A percentile compares a stretch with the other conserved stretches of the same genome.
Evolutionary conservation across 1,140 invertebrate species (phyloP).

Genomic region (Heliconius himera): DNA sequence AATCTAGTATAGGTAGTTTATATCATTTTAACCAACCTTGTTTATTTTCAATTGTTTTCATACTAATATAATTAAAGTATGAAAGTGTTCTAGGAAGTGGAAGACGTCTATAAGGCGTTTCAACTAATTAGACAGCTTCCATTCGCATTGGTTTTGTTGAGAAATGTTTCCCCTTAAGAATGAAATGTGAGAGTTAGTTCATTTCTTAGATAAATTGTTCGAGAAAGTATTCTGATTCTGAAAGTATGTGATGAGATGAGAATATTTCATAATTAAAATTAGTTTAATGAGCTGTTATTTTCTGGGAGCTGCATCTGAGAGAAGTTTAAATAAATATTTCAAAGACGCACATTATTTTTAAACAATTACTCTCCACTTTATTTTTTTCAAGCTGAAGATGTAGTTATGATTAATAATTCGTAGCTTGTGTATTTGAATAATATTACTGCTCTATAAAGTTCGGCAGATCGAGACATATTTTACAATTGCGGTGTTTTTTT

Average conservation of each 20-base stretch:
- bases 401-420: too few relatives aligned
- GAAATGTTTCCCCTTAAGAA: constrained; percentile 6
- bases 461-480: too few relatives aligned
- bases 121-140: constrained; percentile 28
- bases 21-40: too few relatives aligned
- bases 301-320: not conserved
- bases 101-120: not conserved
- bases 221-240: not conserved
- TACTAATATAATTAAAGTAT: not conserved
- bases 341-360: too few relatives aligned
- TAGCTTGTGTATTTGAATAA: too few relatives aligned
- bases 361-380: too few relatives aligned
- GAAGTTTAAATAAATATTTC: not conserved
- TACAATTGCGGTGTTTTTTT: too few relatives aligned
- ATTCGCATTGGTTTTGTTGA: constrained; percentile 26
- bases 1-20: too few relatives aligned
- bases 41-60: not conserved
- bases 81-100: not conserved
- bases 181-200: not conserved
- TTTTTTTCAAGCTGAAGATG: too few relatives aligned
- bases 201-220: constrained; percentile 2
- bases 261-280: constrained; percentile 1
- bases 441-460: too few relatives aligned
- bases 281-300: not conserved
- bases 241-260: not conserved